Conservation (phyloP, 2,888 invertebrate species). For the Spatulosminthurus flaviceps region DNA sequence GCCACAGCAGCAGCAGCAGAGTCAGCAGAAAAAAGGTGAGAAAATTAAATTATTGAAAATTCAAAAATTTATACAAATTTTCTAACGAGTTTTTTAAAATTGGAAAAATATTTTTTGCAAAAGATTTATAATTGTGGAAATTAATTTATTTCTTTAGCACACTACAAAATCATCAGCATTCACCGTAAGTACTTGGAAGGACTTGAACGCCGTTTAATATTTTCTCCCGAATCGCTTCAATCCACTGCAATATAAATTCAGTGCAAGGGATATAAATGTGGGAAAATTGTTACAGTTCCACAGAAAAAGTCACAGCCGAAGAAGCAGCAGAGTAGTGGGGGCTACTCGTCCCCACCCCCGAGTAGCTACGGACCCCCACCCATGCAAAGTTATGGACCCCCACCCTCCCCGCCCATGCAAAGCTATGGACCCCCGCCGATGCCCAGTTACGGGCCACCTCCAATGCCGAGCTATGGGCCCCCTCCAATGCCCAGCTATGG, state of each 20-base stretch:
- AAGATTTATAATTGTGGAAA: background rate
- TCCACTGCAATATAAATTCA: no score
- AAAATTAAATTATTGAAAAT: no score
- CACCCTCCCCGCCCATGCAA: background rate
- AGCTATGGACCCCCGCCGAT: background rate
- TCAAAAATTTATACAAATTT: no score
- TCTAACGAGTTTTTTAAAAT: background rate
- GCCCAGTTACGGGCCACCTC: slow-evolving; percentile 1
- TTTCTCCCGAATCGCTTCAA: background rate
- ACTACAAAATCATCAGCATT: background rate
- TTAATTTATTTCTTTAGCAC: background rate
- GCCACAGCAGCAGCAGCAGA: background rate
- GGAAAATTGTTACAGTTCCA: background rate
- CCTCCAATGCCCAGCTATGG: background rate
- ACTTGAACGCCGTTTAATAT: no score
- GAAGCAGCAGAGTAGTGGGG: background rate
- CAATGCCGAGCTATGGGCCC: background rate
- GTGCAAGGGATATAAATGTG: background rate
- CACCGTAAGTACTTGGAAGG: slow-evolving; percentile 10
- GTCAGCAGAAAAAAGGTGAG: background rate
- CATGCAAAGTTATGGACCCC: background rate
- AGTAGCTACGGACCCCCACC: slow-evolving; percentile 8
- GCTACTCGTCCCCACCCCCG: background rate
- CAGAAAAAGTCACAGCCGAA: background rate
- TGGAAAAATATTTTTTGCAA: no score